Conservation (phyloP, 2,888 invertebrate species). For the Iphiclides podalirius region DNA sequence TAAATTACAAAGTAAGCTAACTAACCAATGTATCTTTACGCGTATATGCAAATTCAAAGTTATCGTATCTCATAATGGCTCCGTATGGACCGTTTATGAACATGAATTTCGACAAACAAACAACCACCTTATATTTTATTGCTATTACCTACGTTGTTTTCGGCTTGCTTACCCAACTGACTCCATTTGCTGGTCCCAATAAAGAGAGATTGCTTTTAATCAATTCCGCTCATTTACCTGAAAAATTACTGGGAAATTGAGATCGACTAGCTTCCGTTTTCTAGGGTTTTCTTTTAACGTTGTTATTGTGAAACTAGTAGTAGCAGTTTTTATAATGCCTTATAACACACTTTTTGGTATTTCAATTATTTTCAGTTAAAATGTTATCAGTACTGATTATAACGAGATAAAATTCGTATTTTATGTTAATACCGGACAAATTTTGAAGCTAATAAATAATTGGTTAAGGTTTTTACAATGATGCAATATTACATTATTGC, state of each 20-base stretch:
- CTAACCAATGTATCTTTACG: not conserved
- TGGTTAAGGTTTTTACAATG: too few relatives aligned
- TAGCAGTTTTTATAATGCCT: too few relatives aligned
- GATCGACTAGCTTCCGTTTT: not conserved
- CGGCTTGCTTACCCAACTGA: too few relatives aligned
- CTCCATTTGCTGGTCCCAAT: not conserved
- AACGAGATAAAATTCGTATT: too few relatives aligned
- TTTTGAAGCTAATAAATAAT: too few relatives aligned
- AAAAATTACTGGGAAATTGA: slow-evolving; percentile 1
- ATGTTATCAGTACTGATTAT: too few relatives aligned
- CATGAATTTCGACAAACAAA: not conserved
- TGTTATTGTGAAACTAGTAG: not conserved
- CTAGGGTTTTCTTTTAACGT: not conserved
- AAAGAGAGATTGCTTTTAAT: slow-evolving; percentile 8
- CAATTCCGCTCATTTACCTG: slow-evolving; percentile 2
- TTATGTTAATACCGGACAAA: too few relatives aligned
- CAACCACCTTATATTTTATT: not conserved
- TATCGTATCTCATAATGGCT: not conserved
- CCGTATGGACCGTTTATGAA: not conserved
- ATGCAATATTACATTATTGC: too few relatives aligned
- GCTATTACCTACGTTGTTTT: not conserved
- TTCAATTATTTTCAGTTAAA: too few relatives aligned
- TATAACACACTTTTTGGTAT: too few relatives aligned
- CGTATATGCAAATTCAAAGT: not conserved
- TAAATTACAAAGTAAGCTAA: not conserved